Conservation (phyloP, 2,888 invertebrate species). For the Plebejus anna region DNA sequence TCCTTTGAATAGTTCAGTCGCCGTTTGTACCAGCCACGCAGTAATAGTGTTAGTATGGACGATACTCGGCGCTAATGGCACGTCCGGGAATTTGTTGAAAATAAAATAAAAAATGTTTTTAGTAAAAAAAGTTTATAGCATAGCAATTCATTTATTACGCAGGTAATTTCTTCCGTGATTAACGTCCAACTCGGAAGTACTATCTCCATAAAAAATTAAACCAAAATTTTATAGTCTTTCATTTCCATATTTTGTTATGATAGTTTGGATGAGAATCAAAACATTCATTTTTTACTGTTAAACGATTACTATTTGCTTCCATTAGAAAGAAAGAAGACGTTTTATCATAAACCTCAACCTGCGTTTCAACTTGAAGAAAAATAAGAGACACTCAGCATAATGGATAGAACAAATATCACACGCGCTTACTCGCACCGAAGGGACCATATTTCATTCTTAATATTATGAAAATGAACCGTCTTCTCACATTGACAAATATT, state of each 20-base stretch:
- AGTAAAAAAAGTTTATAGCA: too few relatives aligned
- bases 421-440: background rate
- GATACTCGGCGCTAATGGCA: background rate
- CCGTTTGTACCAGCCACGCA: background rate
- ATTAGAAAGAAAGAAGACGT: background rate
- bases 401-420: conserved; percentile 20
- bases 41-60: background rate
- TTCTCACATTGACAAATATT: conserved; percentile 13
- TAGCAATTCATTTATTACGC: too few relatives aligned
- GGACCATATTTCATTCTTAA: conserved; percentile 19
- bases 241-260: too few relatives aligned
- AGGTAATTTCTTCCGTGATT: too few relatives aligned
- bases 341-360: background rate
- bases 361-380: background rate
- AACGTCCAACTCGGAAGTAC: too few relatives aligned
- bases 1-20: conserved; percentile 17
- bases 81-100: background rate
- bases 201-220: too few relatives aligned
- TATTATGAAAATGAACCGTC: conserved; percentile 13
- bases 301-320: background rate
- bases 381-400: conserved; percentile 22
- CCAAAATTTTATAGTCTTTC: too few relatives aligned
- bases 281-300: too few relatives aligned
- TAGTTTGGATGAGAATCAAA: too few relatives aligned
- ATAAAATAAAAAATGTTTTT: too few relatives aligned